Base-by-base conservation (phyloP, 2,888 invertebrate species). In the Agrochola lychnidis region DNA sequence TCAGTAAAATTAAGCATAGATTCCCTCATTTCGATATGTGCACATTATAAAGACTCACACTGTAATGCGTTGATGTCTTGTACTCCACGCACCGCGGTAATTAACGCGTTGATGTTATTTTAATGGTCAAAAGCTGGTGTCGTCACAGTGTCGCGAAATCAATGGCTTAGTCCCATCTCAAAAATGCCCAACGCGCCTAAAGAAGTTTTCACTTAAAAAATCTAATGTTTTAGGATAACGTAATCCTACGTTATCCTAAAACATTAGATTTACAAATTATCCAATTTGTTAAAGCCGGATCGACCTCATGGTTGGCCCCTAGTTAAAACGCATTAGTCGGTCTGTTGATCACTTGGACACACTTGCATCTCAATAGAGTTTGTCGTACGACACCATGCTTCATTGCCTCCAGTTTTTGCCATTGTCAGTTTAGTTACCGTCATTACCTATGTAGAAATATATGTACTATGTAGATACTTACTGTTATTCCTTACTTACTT, bases 311-410 rank as follows among this genome's bases (percentile, higher is more conserved):
- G 83, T 82, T 90, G 89, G 85, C 89, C 90, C 87, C 90, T 89
- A 85, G 90, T 93, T 91, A 90, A 81, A 88, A 86, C 89, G 87
- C 86, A 93, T 95, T 95, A 94, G 83, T 81, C 93, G 95, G 87
- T 94, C 92, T 83, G 89, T 85, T 92, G 93, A 73, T 71, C 90
- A 78, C 86, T 95, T 94, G 84, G 96, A 91, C 92, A 95, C 95
- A 94, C 92, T 91, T 79, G 84, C 83, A 80, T 82, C 85, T 91
- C 89, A 92, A 93, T 92, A 80, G 88, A 88, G 78, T 86, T 81
- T 82, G 91, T 92, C 92, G 91, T 92, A 89, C 91, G 93, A 93
- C 92, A 89, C 83, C 85, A 92, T 86, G 94, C 93, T 93, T 91
- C 92, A 92, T 87, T 91, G 91, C 74, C 62, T 79, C 53, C 64